phyloP scores from a whole-genome alignment of 1,140 invertebrate species.

The Callitettix versicolor region DNA sequence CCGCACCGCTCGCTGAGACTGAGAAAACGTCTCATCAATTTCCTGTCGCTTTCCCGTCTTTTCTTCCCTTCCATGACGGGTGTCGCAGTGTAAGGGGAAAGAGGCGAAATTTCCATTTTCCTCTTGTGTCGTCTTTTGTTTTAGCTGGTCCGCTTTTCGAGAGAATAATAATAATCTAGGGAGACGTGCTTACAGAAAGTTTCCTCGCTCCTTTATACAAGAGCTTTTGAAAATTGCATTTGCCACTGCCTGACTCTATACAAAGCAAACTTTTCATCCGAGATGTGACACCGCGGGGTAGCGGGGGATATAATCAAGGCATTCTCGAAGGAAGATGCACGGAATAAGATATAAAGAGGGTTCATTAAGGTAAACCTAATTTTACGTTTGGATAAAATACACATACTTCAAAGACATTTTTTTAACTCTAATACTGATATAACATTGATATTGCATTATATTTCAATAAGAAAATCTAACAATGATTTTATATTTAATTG shows the following conservation, averaged over 20 bases:
- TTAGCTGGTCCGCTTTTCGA: conserved; percentile 6
- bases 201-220: neutral
- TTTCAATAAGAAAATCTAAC: too few species aligned
- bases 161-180: conserved; percentile 7
- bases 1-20: neutral
- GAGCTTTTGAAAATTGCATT: conserved; percentile 11
- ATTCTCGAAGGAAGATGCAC: conserved; percentile 1
- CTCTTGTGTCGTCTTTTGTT: conserved; percentile 12
- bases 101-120: conserved; percentile 11
- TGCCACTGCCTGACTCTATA: neutral
- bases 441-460: too few species aligned
- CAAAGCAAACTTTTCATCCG: conserved; percentile 12
- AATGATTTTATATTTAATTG: too few species aligned
- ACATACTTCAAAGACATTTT: too few species aligned
- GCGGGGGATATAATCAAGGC: conserved; percentile 10
- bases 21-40: conserved; percentile 12
- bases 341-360: conserved; percentile 12
- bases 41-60: neutral
- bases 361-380: too few species aligned
- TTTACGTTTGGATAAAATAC: neutral
- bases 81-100: neutral
- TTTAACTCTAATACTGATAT: too few species aligned
- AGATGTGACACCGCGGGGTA: neutral
- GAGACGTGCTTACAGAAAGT: neutral
- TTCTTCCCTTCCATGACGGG: neutral